Percentiles rank a stretch among this genome's conserved stretches.
Conservation (phyloP, 2,113 vertebrate genomes). For the Hyaena hyaena region DNA sequence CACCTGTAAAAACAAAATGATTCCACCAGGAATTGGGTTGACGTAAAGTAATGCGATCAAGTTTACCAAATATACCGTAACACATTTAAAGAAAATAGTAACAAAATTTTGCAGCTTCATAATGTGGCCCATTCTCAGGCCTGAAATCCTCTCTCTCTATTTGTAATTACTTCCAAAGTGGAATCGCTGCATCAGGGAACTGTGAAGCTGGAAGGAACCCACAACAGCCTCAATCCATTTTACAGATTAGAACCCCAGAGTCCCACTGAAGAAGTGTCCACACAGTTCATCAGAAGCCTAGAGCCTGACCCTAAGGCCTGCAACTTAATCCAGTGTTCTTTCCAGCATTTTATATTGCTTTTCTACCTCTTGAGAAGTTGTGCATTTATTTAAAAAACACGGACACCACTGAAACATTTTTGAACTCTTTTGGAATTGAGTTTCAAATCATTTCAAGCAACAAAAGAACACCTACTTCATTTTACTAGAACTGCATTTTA, state of each 20-base stretch:
- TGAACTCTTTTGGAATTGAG: not conserved
- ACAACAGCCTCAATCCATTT: not conserved
- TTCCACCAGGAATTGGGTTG: not conserved
- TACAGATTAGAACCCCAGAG: not conserved
- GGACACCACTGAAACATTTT: not conserved
- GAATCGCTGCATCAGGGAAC: not conserved
- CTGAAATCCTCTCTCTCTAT: not conserved
- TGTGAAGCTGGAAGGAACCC: not conserved
- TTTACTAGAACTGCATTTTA: constrained; percentile 6
- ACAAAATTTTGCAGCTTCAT: not conserved
- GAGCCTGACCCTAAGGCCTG: not conserved
- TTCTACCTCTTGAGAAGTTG: not conserved
- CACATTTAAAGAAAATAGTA: constrained; percentile 19
- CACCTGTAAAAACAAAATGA: constrained; percentile 19
- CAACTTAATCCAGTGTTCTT: not conserved
- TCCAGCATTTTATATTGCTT: not conserved
- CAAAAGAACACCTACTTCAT: constrained; percentile 9
- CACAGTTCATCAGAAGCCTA: not conserved
- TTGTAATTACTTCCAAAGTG: not conserved
- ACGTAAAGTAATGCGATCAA: constrained; percentile 7
- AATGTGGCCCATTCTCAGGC: not conserved
- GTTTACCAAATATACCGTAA: not conserved
- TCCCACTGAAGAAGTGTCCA: not conserved
- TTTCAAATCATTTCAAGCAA: constrained; percentile 32
- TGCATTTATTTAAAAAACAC: constrained; percentile 21